Evolutionary conservation across 2,888 invertebrate genomes (phyloP), one percentile per base, ranked within the genome.

Genomic region (Zygogramma bicolorata): DNA sequence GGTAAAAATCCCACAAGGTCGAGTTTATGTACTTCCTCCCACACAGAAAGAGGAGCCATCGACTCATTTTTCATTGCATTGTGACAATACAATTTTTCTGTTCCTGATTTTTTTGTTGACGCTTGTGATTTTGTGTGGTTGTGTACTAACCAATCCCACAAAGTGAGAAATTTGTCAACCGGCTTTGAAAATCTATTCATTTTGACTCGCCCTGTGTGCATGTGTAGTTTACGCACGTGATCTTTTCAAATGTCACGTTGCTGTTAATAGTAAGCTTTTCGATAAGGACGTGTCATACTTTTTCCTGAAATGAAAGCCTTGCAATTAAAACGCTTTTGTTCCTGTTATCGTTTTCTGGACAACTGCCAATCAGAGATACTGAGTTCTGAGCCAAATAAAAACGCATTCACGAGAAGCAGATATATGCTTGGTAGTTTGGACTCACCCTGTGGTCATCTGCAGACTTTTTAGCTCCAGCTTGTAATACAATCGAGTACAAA

Each of bases 401-500:
- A 59, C 15, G 27, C 13, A 15, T n/a, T 29, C 13, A 25, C 22
- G 5, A 7, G 31, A 59, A 29, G 15, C 27, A 31, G 18, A 27
- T 4, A 25, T 59, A 18, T 13, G 18, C 40, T 42, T 25, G 18
- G 4, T 15, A 49, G 25, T 61, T 25, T 10, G 22, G 18, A 82
- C 85, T 84, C 76, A 86, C 87, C 84, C 81, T 79, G 83, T 84
- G 82, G 83, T 86, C 86, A 86, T 87, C 86, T 86, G 86, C 84
- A 83, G 77, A 82, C 80, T 75, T 83, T 84, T 83, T 82, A 81
- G 77, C 77, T 82, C 79, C 81, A 82, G 75, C 71, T 79, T 74
- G 77, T 74, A 68, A 73, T 77, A 73, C 70, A 77, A 75, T 70
- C 77, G 61, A 74, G 73, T 72, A 72, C 75, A 77, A 77, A 79